Base-by-base conservation (phyloP, 2,113 vertebrate species). In the Aix galericulata region DNA sequence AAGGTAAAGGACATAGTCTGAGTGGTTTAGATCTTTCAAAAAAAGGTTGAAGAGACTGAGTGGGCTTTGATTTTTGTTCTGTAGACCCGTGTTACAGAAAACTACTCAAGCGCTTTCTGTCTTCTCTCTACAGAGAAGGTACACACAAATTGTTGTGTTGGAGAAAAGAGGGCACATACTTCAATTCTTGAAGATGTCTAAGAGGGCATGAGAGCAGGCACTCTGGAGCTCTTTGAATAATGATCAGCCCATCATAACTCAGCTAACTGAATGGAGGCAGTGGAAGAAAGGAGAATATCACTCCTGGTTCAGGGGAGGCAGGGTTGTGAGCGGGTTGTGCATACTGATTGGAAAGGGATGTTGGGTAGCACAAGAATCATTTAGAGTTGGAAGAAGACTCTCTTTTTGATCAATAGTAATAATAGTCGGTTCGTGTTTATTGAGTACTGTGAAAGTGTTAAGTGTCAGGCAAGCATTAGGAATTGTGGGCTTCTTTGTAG, bases 21-120 rank as follows among this genome's bases (percentile, higher is more conserved):
- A 71, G 60, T 14, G 20, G n/a, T 84, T 96, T 14, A 96, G 86
- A 86, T 96, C 77, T 92, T 73, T 58, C 86, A 86, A 69, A 55
- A 83, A n/a, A 67, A 91, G 86, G 83, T 29, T 93, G 80, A 84
- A 95, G 83, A 69, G 66, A 32, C 69, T 26, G 74, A 92, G 66
- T 3, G 0, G 44, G 53, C 91, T 97, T 96, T 96, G 88, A 92
- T 96, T 94, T 93, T 76, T 87, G 36, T 84, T 86, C 86, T 79
- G 58, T 53, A 50, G 83, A 60, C n/a, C 34, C 11, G 46, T 77
- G 76, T 72, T 73, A 46, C n/a, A 69, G 64, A 86, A 94, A 95
- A 68, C 44, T 77, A 82, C 66, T 93, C 62, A 69, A 92, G 88
- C 53, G 25, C 82, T 94, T 91, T 78, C 38, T 72, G 72, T 71